A percentile compares a stretch with the other conserved stretches of the same genome.
These are phyloP conservation scores for Odocoileus virginianus DNA, from an alignment of 2,113 vertebrate species.

Conservation along the genomic window DNA sequence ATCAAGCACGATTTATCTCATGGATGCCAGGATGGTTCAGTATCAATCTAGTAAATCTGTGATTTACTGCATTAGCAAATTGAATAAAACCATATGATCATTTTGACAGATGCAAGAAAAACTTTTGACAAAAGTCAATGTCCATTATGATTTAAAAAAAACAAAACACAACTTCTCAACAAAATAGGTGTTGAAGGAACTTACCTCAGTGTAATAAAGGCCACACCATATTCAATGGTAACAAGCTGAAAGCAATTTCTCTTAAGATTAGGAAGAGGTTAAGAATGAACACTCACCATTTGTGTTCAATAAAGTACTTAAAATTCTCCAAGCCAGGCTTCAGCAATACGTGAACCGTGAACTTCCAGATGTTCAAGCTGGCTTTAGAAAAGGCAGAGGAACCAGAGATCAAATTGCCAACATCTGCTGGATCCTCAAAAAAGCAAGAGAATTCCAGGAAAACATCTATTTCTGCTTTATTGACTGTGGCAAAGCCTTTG, in stretches of 20 bases:
- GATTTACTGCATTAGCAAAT: not conserved
- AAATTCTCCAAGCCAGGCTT: not conserved
- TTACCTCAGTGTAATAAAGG: not conserved
- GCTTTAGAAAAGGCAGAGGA: not conserved
- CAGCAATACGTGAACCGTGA: rapidly evolving
- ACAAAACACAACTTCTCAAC: not conserved
- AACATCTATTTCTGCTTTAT: not conserved
- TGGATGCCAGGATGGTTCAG: not conserved
- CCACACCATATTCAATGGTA: not conserved
- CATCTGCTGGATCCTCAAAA: not conserved
- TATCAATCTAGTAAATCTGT: not conserved
- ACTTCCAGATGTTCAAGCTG: not conserved
- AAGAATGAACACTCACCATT: not conserved
- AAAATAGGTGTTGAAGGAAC: not conserved
- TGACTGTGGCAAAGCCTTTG: not conserved
- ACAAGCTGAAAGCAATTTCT: not conserved
- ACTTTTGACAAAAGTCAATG: not conserved
- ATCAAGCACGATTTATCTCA: not conserved
- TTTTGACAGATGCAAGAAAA: not conserved
- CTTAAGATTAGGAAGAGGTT: not conserved
- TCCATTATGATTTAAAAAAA: not conserved
- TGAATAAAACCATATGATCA: not conserved
- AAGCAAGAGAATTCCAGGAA: not conserved
- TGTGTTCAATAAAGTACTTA: not conserved
- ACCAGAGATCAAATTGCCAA: not conserved